Evolutionary conservation across 2,888 invertebrate species (phyloP).

Genomic region (Dryomyza anilis): DNA sequence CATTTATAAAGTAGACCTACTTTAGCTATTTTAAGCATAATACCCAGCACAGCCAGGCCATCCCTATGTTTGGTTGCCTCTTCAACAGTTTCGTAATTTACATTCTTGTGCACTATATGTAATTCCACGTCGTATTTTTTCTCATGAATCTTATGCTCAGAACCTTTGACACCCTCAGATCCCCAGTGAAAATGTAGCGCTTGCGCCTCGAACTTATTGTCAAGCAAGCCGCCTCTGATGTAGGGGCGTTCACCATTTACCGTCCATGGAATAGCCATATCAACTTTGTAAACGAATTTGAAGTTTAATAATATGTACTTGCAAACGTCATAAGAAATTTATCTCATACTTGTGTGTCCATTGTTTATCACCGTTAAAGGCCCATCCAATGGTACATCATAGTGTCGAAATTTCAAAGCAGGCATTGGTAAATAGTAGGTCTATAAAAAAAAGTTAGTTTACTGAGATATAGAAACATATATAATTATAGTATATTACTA

Average conservation of each 20-base stretch:
- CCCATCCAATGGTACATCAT: conserved; percentile 66
- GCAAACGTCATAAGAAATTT: not conserved
- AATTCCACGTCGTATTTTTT: conserved; percentile 66
- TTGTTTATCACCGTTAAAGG: conserved; percentile 69
- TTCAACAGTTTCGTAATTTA: conserved; percentile 63
- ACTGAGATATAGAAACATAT: no score
- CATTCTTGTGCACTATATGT: conserved; percentile 72
- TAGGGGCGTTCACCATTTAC: conserved; percentile 41
- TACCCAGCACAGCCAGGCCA: conserved; percentile 70
- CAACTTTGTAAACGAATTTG: conserved; percentile 36
- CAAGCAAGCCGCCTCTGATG: conserved; percentile 43
- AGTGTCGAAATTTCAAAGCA: conserved; percentile 61
- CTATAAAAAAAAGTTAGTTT: no score
- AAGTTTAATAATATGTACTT: not conserved
- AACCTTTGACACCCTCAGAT: conserved; percentile 70
- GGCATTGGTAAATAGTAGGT: conserved; percentile 37
- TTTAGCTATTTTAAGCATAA: conserved; percentile 63
- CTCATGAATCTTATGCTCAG: conserved; percentile 56
- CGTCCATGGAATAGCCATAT: conserved; percentile 42
- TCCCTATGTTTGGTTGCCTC: conserved; percentile 63
- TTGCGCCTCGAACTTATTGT: conserved; percentile 42
- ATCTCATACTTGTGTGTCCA: conserved; percentile 66
- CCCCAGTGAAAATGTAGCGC: conserved; percentile 72
- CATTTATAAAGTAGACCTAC: no score
- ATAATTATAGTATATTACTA: no score